Conservation (phyloP, 2,113 vertebrate species). For the Lophius piscatorius region DNA sequence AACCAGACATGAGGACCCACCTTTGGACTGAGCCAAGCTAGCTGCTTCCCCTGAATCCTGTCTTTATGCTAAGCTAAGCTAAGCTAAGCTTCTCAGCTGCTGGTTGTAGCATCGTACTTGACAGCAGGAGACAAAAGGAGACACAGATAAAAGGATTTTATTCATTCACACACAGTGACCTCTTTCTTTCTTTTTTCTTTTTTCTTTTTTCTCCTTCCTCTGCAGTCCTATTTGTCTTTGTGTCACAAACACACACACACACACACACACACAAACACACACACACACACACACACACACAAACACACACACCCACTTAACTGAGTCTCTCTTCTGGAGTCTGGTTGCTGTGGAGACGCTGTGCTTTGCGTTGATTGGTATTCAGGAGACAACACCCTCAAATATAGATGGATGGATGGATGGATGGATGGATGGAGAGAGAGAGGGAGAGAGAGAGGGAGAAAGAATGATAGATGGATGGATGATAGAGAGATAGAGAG, state of each 20-base stretch:
- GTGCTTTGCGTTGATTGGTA: conserved; percentile 59
- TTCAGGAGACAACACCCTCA: conserved; percentile 46
- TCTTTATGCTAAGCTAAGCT: not conserved
- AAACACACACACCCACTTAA: no score
- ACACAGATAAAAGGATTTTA: no score
- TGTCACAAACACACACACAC: no score
- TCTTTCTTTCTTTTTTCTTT: not conserved
- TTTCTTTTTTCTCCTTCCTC: conserved; percentile 11
- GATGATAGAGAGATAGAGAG: conserved; percentile 4
- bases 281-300: no score
- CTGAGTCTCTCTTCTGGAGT: conserved; percentile 43
- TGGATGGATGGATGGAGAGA: not conserved
- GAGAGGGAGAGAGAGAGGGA: not conserved
- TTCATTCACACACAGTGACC: not conserved
- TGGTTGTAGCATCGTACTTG: no score
- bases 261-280: no score
- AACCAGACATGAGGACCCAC: no score
- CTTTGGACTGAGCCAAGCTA: no score
- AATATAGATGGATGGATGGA: not conserved
- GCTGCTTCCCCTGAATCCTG: not conserved
- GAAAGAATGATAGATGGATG: not conserved
- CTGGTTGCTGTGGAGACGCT: conserved; percentile 60
- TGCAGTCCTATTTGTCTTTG: not conserved
- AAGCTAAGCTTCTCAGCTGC: no score
- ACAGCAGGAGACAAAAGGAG: no score